These are phyloP conservation scores for Coregonus ussuriensis DNA, from an alignment of 2,797 vertebrate species.

Conservation along the genomic window DNA sequence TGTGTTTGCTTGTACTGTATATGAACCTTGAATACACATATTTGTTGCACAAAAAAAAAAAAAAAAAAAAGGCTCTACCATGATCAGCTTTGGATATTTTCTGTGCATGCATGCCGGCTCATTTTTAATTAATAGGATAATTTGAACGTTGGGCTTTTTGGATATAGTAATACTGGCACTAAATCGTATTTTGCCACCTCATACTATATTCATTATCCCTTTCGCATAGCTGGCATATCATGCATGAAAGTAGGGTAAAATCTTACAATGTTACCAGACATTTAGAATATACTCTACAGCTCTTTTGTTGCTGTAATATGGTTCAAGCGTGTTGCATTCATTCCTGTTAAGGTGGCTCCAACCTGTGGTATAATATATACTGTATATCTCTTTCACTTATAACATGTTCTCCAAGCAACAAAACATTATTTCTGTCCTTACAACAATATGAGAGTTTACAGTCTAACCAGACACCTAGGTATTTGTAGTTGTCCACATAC, in stretches of 20 bases:
- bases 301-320: not conserved
- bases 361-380: not conserved
- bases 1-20: not conserved
- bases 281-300: not conserved
- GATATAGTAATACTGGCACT: not conserved
- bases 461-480: too few relatives aligned
- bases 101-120: constrained; percentile 22
- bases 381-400: too few relatives aligned
- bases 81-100: constrained; percentile 22
- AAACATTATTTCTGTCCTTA: too few relatives aligned
- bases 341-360: not conserved
- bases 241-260: not conserved
- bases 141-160: constrained; percentile 36
- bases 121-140: constrained; percentile 50
- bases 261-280: too few relatives aligned
- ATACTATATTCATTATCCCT: not conserved
- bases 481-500: too few relatives aligned
- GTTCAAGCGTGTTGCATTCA: not conserved
- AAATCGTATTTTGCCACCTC: not conserved
- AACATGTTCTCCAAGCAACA: too few relatives aligned
- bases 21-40: not conserved
- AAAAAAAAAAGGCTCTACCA: constrained; percentile 24
- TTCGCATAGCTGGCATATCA: not conserved
- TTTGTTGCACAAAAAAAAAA: constrained; percentile 16
- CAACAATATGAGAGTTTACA: too few relatives aligned